These are phyloP conservation scores for Pogonognathellus flavescens DNA, from an alignment of 1,140 invertebrate genomes.

Conservation along the genomic window DNA sequence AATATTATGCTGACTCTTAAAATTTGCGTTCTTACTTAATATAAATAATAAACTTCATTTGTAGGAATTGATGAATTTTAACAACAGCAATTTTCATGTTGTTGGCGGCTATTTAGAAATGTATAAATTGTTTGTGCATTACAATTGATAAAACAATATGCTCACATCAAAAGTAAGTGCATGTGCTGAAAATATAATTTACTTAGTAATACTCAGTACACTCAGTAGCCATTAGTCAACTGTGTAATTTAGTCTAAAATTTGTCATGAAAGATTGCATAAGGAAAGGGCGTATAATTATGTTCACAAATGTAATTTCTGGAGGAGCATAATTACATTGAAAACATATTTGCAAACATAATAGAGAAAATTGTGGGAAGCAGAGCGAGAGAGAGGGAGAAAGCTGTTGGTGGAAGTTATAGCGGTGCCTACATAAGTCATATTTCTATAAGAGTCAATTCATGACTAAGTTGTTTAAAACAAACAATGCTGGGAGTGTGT, in stretches of 20 bases:
- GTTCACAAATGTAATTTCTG: not conserved
- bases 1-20: too few relatives aligned
- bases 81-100: too few relatives aligned
- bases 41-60: too few relatives aligned
- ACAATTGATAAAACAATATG: too few relatives aligned
- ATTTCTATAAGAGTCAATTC: not conserved
- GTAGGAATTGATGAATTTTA: too few relatives aligned
- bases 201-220: not conserved
- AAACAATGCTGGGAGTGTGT: not conserved
- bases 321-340: conserved; percentile 11
- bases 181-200: not conserved
- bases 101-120: too few relatives aligned
- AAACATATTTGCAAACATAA: conserved; percentile 40
- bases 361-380: not conserved
- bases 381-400: not conserved
- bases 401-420: too few relatives aligned
- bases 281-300: not conserved
- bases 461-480: conserved; percentile 17
- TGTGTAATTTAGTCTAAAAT: conserved; percentile 5
- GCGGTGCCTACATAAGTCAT: too few relatives aligned
- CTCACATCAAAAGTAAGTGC: not conserved
- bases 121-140: too few relatives aligned
- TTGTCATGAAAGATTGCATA: conserved; percentile 15
- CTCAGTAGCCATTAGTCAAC: not conserved
- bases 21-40: too few relatives aligned